Evolutionary conservation across 1,140 invertebrate species (phyloP).

Genomic region (Calephelis virginiensis): DNA sequence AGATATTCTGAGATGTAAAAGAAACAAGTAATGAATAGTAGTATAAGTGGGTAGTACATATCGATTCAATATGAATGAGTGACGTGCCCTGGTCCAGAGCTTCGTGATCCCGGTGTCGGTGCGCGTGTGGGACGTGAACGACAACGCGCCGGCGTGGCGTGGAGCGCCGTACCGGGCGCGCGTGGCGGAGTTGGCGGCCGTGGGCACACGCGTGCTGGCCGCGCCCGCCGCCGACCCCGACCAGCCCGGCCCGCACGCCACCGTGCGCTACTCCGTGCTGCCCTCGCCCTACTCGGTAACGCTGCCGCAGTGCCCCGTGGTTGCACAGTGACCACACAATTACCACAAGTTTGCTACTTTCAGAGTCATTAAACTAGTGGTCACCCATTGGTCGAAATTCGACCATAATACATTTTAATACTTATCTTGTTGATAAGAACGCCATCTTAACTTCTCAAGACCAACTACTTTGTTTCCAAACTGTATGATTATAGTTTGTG

Average conservation of each 20-base stretch:
- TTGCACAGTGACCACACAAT: too few species aligned
- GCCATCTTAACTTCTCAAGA: too few species aligned
- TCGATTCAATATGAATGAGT: not conserved
- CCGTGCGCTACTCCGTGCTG: slow-evolving; percentile 90
- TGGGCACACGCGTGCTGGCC: slow-evolving; percentile 87
- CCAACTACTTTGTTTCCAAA: too few species aligned
- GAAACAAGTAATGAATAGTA: too few species aligned
- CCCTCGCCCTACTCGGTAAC: slow-evolving; percentile 86
- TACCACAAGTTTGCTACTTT: too few species aligned
- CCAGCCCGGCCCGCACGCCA: slow-evolving; percentile 93
- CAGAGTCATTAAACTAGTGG: too few species aligned
- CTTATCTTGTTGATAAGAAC: too few species aligned
- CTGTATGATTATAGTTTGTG: too few species aligned
- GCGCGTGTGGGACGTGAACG: slow-evolving; percentile 94
- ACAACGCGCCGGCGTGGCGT: slow-evolving; percentile 91
- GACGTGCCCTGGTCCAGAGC: slow-evolving; percentile 77
- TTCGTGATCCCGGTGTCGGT: slow-evolving; percentile 94
- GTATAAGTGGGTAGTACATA: not conserved
- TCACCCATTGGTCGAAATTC: too few species aligned
- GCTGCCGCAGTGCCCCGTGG: slow-evolving; percentile 27
- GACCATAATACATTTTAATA: too few species aligned
- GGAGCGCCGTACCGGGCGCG: slow-evolving; percentile 90
- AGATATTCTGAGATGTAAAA: too few species aligned
- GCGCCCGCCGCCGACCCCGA: slow-evolving; percentile 90
- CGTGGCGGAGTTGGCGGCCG: slow-evolving; percentile 91